phyloP scores from a whole-genome alignment of 2,888 invertebrate species.

The Cheilosia vulpina region DNA sequence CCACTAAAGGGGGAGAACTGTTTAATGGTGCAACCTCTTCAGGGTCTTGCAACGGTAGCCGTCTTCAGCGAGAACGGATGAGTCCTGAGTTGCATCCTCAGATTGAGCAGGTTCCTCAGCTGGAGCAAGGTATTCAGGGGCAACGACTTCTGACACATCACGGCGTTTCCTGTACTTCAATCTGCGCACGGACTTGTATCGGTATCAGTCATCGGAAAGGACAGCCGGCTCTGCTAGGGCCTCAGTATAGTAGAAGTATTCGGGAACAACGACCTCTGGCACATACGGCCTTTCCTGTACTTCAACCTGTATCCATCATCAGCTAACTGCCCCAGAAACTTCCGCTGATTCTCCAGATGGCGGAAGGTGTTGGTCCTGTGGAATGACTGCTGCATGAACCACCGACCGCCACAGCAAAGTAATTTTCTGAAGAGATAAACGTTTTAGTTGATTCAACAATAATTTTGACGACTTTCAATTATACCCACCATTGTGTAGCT shows the following conservation, averaged over 20 bases:
- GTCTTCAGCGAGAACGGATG: constrained; percentile 22
- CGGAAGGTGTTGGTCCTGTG: constrained; percentile 45
- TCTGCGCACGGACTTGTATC: constrained; percentile 59
- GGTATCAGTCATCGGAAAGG: constrained; percentile 53
- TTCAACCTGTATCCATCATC: constrained; percentile 42
- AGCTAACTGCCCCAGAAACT: not conserved
- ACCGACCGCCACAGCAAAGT: constrained; percentile 13
- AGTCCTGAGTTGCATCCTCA: constrained; percentile 7
- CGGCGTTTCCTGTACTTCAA: constrained; percentile 50
- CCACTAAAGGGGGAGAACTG: constrained; percentile 2
- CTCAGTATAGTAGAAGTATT: constrained; percentile 37
- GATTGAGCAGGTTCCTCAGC: constrained; percentile 52
- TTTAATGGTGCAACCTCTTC: constrained; percentile 28
- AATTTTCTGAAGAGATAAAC: constrained; percentile 16
- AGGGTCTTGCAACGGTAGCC: constrained; percentile 46
- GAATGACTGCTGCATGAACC: constrained; percentile 30
- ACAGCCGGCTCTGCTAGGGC: constrained; percentile 26
- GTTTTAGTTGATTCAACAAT: no score
- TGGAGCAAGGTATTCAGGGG: constrained; percentile 77
- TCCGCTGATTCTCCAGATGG: constrained; percentile 23
- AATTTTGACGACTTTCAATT: not conserved
- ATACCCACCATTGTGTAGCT: constrained; percentile 29
- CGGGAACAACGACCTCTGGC: constrained; percentile 11
- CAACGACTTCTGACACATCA: constrained; percentile 34
- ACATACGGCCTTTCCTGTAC: constrained; percentile 18